Conservation (phyloP, 1,140 invertebrate genomes). For the Capitella teleta region DNA sequence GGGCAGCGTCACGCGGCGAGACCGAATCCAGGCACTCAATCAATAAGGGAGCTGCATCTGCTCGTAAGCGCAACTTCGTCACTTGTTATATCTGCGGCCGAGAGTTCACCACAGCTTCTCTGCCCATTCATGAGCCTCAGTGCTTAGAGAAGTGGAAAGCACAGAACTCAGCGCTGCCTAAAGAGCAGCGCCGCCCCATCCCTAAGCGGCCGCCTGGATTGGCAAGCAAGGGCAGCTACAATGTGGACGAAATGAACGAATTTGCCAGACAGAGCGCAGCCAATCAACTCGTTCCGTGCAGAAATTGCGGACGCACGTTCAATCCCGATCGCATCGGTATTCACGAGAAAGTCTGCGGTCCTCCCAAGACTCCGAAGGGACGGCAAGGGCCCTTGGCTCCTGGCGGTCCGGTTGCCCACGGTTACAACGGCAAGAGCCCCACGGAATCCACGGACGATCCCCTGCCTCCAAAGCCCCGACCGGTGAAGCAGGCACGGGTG, state of each 20-base stretch:
- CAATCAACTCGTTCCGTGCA: slow-evolving; percentile 48
- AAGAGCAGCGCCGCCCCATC: slow-evolving; percentile 47
- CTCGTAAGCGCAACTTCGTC: slow-evolving; percentile 14
- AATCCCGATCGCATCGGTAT: slow-evolving; percentile 53
- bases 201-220: slow-evolving; percentile 49
- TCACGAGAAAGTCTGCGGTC: slow-evolving; percentile 45
- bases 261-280: slow-evolving; percentile 26
- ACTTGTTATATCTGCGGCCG: slow-evolving; percentile 43
- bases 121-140: slow-evolving; percentile 64
- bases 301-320: slow-evolving; percentile 57
- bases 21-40: not conserved
- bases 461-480: not conserved
- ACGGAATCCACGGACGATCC: not conserved
- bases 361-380: slow-evolving; percentile 1
- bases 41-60: not conserved
- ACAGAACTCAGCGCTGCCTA: slow-evolving; percentile 56
- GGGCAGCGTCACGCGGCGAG: not conserved
- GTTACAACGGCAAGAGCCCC: not conserved
- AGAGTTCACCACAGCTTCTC: slow-evolving; percentile 40
- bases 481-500: slow-evolving; percentile 12
- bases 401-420: not conserved
- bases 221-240: slow-evolving; percentile 18
- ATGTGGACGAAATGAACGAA: slow-evolving; percentile 20
- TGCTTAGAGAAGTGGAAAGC: slow-evolving; percentile 63
- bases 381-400: not conserved